These are phyloP conservation scores for Drosophila nr. medialis DNA, from an alignment of 2,888 invertebrate genomes.

Conservation along the genomic window DNA sequence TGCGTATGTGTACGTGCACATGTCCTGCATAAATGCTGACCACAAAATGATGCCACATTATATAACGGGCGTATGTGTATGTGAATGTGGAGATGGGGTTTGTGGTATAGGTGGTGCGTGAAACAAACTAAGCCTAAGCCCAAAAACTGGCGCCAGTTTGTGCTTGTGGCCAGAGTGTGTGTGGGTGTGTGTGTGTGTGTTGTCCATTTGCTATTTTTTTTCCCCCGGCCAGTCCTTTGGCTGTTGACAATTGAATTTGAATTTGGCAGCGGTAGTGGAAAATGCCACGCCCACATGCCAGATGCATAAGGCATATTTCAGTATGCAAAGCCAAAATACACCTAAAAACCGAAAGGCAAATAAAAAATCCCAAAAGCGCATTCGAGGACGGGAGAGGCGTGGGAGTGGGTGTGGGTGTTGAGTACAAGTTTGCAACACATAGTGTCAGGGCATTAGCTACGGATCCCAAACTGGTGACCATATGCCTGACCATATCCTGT, in stretches of 20 bases:
- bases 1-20: slow-evolving; percentile 44
- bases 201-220: slow-evolving; percentile 37
- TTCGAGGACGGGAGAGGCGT: slow-evolving; percentile 9
- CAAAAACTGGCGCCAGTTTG: slow-evolving; percentile 67
- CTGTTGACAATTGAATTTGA: slow-evolving; percentile 79
- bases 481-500: slow-evolving; percentile 72
- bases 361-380: slow-evolving; percentile 64
- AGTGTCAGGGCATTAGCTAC: slow-evolving; percentile 29
- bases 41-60: slow-evolving; percentile 80
- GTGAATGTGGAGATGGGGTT: neutral
- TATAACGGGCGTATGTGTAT: slow-evolving; percentile 51
- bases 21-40: slow-evolving; percentile 78
- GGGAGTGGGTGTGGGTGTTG: neutral
- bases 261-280: slow-evolving; percentile 61
- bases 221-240: slow-evolving; percentile 31
- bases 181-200: slow-evolving; percentile 10
- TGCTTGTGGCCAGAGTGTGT: slow-evolving; percentile 63
- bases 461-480: slow-evolving; percentile 30
- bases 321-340: slow-evolving; percentile 50
- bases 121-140: slow-evolving; percentile 59
- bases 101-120: slow-evolving; percentile 29
- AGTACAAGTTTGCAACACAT: slow-evolving; percentile 45
- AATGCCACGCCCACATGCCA: slow-evolving; percentile 67
- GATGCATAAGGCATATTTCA: slow-evolving; percentile 75
- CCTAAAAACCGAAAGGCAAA: slow-evolving; percentile 59